Conservation (phyloP, 1,140 invertebrate species). For the Tetragonula clypearis region DNA sequence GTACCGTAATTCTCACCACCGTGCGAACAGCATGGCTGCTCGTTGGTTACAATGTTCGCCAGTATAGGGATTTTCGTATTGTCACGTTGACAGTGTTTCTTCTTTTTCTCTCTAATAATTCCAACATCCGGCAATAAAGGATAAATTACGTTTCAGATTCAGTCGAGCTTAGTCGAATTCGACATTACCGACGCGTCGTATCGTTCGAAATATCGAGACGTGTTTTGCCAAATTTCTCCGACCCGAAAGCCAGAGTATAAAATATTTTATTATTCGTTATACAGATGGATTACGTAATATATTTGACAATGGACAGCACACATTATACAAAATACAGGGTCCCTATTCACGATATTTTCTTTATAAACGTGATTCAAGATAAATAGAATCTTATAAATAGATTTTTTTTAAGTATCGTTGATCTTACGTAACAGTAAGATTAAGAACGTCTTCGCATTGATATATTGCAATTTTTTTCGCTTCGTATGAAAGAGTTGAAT, state of each 20-base stretch:
- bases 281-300: background rate
- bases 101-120: background rate
- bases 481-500: too few relatives aligned
- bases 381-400: too few relatives aligned
- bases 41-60: background rate
- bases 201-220: background rate
- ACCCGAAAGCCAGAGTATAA: background rate
- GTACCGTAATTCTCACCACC: conserved; percentile 7
- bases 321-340: too few relatives aligned
- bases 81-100: background rate
- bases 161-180: too few relatives aligned
- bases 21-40: background rate
- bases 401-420: too few relatives aligned
- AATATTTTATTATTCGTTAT: background rate
- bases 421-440: too few relatives aligned
- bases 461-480: too few relatives aligned
- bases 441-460: too few relatives aligned
- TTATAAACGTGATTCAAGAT: too few relatives aligned
- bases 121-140: background rate
- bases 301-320: background rate
- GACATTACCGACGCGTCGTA: background rate
- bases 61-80: background rate
- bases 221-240: background rate
- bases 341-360: too few relatives aligned
- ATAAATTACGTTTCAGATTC: background rate